Percentiles rank a stretch among this genome's conserved stretches.
Evolutionary conservation across 2,888 invertebrate species (phyloP).

Genomic region (Leuctra nigra): DNA sequence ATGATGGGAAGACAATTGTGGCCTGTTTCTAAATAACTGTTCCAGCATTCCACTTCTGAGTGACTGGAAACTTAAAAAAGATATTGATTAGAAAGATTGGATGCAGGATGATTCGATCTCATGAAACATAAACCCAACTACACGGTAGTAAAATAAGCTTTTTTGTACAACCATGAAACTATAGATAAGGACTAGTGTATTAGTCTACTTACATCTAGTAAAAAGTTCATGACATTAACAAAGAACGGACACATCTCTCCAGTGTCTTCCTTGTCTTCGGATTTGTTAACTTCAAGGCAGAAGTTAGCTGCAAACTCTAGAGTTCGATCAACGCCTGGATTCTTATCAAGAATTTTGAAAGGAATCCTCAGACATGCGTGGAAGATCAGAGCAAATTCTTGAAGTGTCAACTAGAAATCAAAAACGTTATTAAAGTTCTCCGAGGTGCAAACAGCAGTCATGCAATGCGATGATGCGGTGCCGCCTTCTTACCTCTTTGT

Average conservation of each 20-base stretch:
- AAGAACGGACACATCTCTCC: slow-evolving; percentile 43
- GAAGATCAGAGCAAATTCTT: slow-evolving; percentile 56
- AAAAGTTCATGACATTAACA: slow-evolving; percentile 53
- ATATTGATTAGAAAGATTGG: too few species aligned
- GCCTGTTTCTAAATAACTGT: too few species aligned
- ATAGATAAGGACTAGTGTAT: too few species aligned
- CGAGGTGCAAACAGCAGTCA: too few species aligned
- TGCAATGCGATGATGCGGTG: too few species aligned
- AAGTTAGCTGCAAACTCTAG: slow-evolving; percentile 67
- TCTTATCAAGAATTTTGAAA: slow-evolving; percentile 59
- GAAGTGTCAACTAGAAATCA: slow-evolving; percentile 25
- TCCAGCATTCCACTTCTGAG: too few species aligned
- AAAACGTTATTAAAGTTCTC: neutral
- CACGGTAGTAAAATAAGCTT: too few species aligned
- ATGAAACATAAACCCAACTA: too few species aligned
- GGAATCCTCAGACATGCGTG: slow-evolving; percentile 55
- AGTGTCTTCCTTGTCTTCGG: slow-evolving; percentile 42
- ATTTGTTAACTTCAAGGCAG: slow-evolving; percentile 41
- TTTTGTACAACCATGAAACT: too few species aligned
- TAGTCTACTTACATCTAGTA: slow-evolving; percentile 55
- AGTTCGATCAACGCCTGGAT: slow-evolving; percentile 59
- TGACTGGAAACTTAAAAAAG: too few species aligned
- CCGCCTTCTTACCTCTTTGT: slow-evolving; percentile 51
- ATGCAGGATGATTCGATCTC: too few species aligned
- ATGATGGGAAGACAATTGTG: too few species aligned